Evolutionary conservation across 2,113 vertebrate species (phyloP).

Genomic region (Aspiorhynchus laticeps): DNA sequence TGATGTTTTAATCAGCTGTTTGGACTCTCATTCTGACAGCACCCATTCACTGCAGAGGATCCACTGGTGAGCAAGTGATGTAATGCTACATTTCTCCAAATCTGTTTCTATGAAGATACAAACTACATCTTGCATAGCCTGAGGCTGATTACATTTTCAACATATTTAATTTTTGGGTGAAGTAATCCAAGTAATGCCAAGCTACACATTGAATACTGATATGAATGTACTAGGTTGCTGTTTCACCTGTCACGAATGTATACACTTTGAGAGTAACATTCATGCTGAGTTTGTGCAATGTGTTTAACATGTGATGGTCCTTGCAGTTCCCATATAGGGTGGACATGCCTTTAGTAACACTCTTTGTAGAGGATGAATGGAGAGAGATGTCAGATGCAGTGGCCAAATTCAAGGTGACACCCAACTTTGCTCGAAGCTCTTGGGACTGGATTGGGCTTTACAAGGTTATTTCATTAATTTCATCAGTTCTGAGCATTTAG

Average conservation of each 20-base stretch:
- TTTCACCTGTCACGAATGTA: not conserved
- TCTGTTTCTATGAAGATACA: not conserved
- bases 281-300: not conserved
- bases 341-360: slow-evolving; percentile 81
- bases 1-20: too few relatives aligned
- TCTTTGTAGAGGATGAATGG: slow-evolving; percentile 90
- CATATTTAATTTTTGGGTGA: too few relatives aligned
- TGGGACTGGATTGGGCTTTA: slow-evolving; percentile 99
- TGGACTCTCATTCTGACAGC: too few relatives aligned
- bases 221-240: not conserved
- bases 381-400: slow-evolving; percentile 83
- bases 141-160: not conserved
- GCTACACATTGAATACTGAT: not conserved
- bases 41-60: too few relatives aligned
- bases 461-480: slow-evolving; percentile 74
- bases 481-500: not conserved
- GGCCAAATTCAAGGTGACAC: slow-evolving; percentile 82
- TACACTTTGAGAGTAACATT: not conserved
- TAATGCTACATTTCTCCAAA: too few relatives aligned
- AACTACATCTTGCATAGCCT: not conserved
- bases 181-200: not conserved
- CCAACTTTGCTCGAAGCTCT: slow-evolving; percentile 86
- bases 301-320: slow-evolving; percentile 10
- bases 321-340: slow-evolving; percentile 88
- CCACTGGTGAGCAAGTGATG: too few relatives aligned